Evolutionary conservation across 2,113 vertebrate genomes (phyloP).

Genomic region (Nasalis larvatus): DNA sequence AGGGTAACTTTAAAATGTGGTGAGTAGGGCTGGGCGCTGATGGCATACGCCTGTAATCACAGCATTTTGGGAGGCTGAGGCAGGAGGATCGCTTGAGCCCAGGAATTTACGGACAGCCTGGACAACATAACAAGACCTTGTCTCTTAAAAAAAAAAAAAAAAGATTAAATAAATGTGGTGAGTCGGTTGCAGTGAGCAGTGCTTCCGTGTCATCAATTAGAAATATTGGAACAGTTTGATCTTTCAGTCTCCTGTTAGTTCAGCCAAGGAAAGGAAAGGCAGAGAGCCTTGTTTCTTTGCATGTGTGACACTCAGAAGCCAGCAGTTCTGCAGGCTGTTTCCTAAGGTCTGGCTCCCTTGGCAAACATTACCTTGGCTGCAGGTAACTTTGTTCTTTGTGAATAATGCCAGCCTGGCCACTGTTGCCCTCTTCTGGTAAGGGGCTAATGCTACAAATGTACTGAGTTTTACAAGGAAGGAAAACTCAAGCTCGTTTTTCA

Average conservation of each 20-base stretch:
- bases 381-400: constrained; percentile 17
- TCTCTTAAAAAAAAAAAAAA: too few species aligned
- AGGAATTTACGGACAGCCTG: too few species aligned
- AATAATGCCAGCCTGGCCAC: not conserved
- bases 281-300: constrained; percentile 64
- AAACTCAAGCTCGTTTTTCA: constrained; percentile 30
- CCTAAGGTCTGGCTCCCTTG: not conserved
- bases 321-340: constrained; percentile 45
- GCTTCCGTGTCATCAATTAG: constrained; percentile 53
- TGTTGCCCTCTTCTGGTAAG: constrained; percentile 67
- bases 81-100: too few species aligned
- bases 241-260: constrained; percentile 71
- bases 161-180: not conserved
- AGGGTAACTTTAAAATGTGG: constrained; percentile 62
- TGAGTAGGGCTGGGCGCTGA: not conserved
- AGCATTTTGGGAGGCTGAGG: too few species aligned
- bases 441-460: constrained; percentile 36
- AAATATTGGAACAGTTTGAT: constrained; percentile 64
- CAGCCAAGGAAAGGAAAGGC: constrained; percentile 57
- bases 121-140: too few species aligned
- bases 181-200: constrained; percentile 57
- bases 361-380: constrained; percentile 33
- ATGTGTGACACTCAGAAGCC: constrained; percentile 52
- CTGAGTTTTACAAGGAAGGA: constrained; percentile 13
- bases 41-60: too few species aligned